Conservation (phyloP, 92 coral and sea anemone genomes). For the Porites evermanni region DNA sequence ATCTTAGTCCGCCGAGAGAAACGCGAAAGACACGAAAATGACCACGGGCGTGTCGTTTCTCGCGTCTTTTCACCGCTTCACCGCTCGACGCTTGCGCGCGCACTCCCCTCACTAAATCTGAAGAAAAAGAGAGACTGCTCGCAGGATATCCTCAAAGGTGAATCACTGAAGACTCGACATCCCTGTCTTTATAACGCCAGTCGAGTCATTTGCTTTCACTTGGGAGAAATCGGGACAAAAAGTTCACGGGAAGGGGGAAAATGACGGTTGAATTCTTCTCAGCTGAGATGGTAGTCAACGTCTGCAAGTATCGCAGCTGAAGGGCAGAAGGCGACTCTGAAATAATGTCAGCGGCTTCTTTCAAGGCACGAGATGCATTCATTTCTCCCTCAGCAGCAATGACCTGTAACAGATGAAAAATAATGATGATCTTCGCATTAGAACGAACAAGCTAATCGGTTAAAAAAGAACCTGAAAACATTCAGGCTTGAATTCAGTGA, state of each 20-base stretch:
- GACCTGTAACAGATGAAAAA: conserved; percentile 51
- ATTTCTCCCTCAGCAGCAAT: conserved; percentile 97
- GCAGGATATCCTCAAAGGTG: background rate
- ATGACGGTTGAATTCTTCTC: conserved; percentile 94
- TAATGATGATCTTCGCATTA: too few species aligned
- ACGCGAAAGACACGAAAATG: too few species aligned
- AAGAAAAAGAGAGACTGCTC: too few species aligned
- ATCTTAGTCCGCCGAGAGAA: too few species aligned
- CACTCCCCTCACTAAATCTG: too few species aligned
- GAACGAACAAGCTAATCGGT: too few species aligned
- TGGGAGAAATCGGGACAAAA: conserved; percentile 76
- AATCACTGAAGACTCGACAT: background rate
- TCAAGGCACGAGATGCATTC: conserved; percentile 95
- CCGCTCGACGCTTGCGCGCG: too few species aligned
- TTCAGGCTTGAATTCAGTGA: background rate
- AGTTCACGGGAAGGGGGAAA: conserved; percentile 93
- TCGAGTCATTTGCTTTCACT: conserved; percentile 61
- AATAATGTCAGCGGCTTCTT: conserved; percentile 94
- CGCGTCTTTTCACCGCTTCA: too few species aligned
- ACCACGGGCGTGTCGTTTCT: too few species aligned
- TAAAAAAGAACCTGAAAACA: background rate
- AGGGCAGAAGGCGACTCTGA: conserved; percentile 89
- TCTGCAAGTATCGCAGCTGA: conserved; percentile 94
- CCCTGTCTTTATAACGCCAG: conserved; percentile 9
- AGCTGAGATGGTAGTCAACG: conserved; percentile 88